phyloP scores from a whole-genome alignment of 2,113 vertebrate species.

The Elachura formosa region DNA sequence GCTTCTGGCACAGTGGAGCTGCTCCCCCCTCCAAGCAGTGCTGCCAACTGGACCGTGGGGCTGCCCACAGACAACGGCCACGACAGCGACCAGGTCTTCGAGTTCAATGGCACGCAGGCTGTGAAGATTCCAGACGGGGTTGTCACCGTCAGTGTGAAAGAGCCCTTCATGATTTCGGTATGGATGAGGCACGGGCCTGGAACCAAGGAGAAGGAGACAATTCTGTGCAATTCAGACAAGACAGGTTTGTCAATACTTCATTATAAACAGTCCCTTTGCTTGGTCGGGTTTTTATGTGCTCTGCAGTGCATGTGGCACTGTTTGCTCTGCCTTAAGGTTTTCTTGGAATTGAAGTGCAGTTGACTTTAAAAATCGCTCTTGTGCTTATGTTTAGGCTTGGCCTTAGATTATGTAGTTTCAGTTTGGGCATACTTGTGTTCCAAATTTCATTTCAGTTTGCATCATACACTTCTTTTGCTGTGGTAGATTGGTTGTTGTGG shows the following conservation, averaged over 20 bases:
- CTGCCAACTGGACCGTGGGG: conserved; percentile 88
- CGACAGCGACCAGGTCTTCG: conserved; percentile 96
- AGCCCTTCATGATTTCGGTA: conserved; percentile 91
- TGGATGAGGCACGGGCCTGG: conserved; percentile 96
- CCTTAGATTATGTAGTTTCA: background rate
- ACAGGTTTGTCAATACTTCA: conserved; percentile 71
- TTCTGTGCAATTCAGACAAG: conserved; percentile 96
- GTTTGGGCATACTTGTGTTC: background rate
- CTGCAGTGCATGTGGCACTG: background rate
- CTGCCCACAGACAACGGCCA: conserved; percentile 95
- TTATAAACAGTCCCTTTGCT: accelerated
- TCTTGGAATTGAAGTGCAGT: background rate
- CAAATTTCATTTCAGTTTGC: background rate
- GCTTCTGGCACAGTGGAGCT: conserved; percentile 85
- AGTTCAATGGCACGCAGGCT: conserved; percentile 95
- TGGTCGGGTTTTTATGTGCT: background rate
- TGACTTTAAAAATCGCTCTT: background rate
- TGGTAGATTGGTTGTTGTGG: background rate
- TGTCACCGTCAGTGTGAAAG: conserved; percentile 80
- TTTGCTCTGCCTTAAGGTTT: background rate
- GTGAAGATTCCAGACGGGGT: conserved; percentile 86
- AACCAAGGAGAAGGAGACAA: conserved; percentile 87
- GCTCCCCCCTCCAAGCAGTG: conserved; percentile 85
- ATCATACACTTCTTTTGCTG: background rate
- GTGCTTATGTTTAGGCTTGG: background rate